Conservation (phyloP, 2,888 invertebrate genomes). For the Drosophila mettleri region DNA sequence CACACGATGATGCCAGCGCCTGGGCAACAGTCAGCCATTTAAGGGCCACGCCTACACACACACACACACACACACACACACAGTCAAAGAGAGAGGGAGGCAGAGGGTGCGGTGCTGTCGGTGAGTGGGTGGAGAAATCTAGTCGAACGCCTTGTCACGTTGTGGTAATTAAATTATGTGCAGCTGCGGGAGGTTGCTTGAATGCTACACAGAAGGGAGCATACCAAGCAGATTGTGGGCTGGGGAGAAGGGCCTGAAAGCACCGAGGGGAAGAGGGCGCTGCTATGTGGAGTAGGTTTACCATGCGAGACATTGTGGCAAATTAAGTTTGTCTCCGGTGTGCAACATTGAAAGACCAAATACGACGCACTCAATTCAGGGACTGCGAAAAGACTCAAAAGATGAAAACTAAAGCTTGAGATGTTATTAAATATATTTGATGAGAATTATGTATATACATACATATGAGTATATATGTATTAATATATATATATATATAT, state of each 20-base stretch:
- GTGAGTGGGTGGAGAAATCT: conserved; percentile 16
- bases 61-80: neutral
- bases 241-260: neutral
- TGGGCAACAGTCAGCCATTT: conserved; percentile 32
- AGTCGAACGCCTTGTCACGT: conserved; percentile 55
- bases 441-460: no score
- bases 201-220: conserved; percentile 1
- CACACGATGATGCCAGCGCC: conserved; percentile 38
- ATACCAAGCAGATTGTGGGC: no score
- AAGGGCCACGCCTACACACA: conserved; percentile 13
- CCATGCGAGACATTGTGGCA: conserved; percentile 40
- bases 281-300: neutral
- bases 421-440: neutral
- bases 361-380: conserved; percentile 9
- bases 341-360: conserved; percentile 24
- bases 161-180: conserved; percentile 72
- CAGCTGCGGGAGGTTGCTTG: conserved; percentile 38
- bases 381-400: neutral
- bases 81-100: neutral
- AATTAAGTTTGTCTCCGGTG: conserved; percentile 53
- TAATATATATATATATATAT: no score
- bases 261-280: neutral
- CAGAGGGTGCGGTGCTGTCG: neutral
- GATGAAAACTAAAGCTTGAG: neutral
- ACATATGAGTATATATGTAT: no score